Evolutionary conservation across 2,797 vertebrate species (phyloP), one percentile per base, ranked within the genome.

Genomic region (Streptopelia turtur): DNA sequence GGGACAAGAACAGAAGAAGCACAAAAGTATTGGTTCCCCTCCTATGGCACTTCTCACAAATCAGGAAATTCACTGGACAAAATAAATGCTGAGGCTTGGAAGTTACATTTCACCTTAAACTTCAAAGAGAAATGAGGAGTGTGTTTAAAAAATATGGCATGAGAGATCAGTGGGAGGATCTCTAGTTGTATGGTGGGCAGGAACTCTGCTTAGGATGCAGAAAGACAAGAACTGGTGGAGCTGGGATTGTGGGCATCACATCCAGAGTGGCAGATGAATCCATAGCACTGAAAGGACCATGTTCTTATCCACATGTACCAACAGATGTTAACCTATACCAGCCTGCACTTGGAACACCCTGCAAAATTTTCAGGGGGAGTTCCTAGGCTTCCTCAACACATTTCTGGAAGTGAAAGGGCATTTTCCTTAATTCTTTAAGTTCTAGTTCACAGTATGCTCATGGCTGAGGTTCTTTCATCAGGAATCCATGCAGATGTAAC

Each of bases 1-100:
- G 57, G 70, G 24, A 80, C 60, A 47, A 87, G 64, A 95, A 61
- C 77, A 94, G 78, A 57, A 61, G 61, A 92, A 87, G 77, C 37
- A 95, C n/a, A 43, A 30, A 31, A 83, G 64, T 68, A 45, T 66
- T 77, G 9, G 35, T 90, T 85, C 79, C 15, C 79, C 15, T 97
- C 61, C 79, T 59, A 2, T 65, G 89, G 68, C 65, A 78, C 82
- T 95, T 83, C 72, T 88, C 89, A 89, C 78, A 75, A 93, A 93
- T 64, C 50, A 50, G 90, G 81, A 47, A 61, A 83, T 87, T 61
- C 37, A 55, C 37, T 41, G 60, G 79, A 49, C 30, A 78, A 45
- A 45, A 78, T 81, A 86, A 90, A 11, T 53, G 63, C 78, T 87
- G 75, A 84, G 53, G 35, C 30, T 94, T 80, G 68, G 83, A 92